These are phyloP conservation scores for Forbesichthys papilliferus DNA, from an alignment of 2,113 vertebrate genomes.

Conservation along the genomic window DNA sequence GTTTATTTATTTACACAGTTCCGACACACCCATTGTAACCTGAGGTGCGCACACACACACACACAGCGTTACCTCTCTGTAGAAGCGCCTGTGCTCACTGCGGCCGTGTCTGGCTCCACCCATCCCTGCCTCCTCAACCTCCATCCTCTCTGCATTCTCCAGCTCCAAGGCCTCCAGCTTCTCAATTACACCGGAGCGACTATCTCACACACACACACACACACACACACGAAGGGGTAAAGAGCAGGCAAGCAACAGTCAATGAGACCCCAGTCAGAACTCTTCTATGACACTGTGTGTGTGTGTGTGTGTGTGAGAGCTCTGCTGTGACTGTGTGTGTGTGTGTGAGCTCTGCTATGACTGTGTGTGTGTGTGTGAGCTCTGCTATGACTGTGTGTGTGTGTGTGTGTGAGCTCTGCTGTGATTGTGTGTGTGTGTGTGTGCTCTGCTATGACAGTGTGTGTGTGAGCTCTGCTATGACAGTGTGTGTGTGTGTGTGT, in stretches of 20 bases:
- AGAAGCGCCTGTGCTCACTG: constrained; percentile 73
- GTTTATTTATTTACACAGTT: constrained; percentile 18
- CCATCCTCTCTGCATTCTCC: constrained; percentile 80
- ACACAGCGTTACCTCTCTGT: constrained; percentile 68
- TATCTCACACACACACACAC: constrained; percentile 31
- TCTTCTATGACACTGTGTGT: no score
- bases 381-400: no score
- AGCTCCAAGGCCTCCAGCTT: constrained; percentile 82
- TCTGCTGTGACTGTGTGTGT: no score
- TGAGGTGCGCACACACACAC: neutral
- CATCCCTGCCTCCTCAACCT: constrained; percentile 69
- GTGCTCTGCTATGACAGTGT: no score
- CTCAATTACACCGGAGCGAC: constrained; percentile 81
- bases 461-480: neutral
- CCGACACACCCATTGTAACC: constrained; percentile 7
- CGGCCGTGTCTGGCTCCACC: constrained; percentile 72
- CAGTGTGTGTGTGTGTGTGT: no score
- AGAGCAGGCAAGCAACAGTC: neutral
- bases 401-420: no score
- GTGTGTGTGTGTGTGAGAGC: neutral
- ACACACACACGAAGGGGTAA: neutral
- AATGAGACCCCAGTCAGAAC: no score
- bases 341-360: neutral
- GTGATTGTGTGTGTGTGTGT: no score
- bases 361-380: no score